A percentile compares a stretch with the other conserved stretches of the same genome.
Evolutionary conservation across 1,140 invertebrate genomes (phyloP).

Genomic region (Drosophila ercepeae): DNA sequence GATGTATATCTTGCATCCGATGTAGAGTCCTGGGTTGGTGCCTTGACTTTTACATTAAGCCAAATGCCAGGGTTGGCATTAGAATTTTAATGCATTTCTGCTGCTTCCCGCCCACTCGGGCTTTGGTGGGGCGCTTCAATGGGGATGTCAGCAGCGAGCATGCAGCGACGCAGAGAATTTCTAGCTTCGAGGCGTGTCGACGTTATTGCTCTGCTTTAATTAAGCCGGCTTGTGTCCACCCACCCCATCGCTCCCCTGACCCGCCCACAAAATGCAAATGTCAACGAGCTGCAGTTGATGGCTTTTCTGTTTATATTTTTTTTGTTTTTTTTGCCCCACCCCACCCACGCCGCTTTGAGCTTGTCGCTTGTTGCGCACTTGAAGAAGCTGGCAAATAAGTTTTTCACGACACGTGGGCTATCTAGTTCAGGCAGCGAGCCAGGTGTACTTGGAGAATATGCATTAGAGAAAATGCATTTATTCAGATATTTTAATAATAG

Average conservation of each 20-base stretch:
- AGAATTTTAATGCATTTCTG: conserved; percentile 66
- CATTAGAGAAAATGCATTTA: not conserved
- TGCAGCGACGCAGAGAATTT: conserved; percentile 32
- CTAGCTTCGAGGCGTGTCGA: conserved; percentile 62
- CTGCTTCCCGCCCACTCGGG: conserved; percentile 50
- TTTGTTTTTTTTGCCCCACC: conserved; percentile 5
- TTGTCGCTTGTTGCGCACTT: conserved; percentile 63
- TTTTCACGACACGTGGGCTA: conserved; percentile 18
- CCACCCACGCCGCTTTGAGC: conserved; percentile 46
- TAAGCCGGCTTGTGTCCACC: conserved; percentile 41
- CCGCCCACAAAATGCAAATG: conserved; percentile 57
- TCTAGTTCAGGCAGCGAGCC: conserved; percentile 26
- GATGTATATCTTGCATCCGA: no score
- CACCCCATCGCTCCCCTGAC: not conserved
- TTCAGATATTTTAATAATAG: not conserved
- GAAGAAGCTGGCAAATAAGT: conserved; percentile 11
- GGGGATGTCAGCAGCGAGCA: not conserved
- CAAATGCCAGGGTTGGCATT: conserved; percentile 46
- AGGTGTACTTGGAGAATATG: not conserved
- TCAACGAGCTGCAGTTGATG: conserved; percentile 42
- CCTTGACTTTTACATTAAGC: conserved; percentile 9
- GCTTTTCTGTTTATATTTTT: not conserved
- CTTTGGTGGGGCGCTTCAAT: not conserved
- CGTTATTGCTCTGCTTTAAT: conserved; percentile 68
- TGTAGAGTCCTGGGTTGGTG: conserved; percentile 1